phyloP scores from a whole-genome alignment of 2,113 vertebrate genomes.

The Mustelus asterias region DNA sequence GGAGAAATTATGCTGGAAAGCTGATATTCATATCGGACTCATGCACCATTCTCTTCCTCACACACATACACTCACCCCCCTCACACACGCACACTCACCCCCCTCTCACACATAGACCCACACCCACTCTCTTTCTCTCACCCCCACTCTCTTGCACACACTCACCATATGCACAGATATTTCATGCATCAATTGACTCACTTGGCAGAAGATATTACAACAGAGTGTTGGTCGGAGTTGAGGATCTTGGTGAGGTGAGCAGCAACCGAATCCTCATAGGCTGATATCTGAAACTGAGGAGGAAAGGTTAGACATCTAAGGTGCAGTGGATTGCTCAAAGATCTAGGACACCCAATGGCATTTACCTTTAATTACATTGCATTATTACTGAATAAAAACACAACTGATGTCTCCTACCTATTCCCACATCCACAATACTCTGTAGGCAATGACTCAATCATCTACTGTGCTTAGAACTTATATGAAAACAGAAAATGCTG shows the following conservation, averaged over 20 bases:
- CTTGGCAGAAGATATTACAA: constrained; percentile 93
- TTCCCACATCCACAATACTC: background rate
- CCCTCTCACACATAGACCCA: no score
- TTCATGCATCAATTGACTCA: constrained; percentile 55
- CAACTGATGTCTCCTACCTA: background rate
- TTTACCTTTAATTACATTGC: background rate
- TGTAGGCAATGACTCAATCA: background rate
- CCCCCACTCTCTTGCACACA: no score
- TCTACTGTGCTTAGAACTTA: background rate
- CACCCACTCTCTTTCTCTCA: no score
- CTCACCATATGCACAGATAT: background rate
- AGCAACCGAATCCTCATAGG: constrained; percentile 90
- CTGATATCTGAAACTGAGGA: constrained; percentile 76
- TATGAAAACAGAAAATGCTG: background rate
- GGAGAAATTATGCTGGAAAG: no score
- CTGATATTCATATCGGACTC: no score
- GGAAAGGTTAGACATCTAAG: background rate
- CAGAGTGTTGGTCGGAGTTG: constrained; percentile 88
- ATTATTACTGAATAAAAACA: background rate
- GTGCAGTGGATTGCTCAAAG: background rate
- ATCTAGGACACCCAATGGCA: background rate
- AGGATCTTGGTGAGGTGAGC: constrained; percentile 93
- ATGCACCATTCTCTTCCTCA: no score
- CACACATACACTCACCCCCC: no score
- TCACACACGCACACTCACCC: no score